Evolutionary conservation across 2,888 invertebrate species (phyloP), one percentile per base, ranked within the genome.

Genomic region (Glomeris marginata): DNA sequence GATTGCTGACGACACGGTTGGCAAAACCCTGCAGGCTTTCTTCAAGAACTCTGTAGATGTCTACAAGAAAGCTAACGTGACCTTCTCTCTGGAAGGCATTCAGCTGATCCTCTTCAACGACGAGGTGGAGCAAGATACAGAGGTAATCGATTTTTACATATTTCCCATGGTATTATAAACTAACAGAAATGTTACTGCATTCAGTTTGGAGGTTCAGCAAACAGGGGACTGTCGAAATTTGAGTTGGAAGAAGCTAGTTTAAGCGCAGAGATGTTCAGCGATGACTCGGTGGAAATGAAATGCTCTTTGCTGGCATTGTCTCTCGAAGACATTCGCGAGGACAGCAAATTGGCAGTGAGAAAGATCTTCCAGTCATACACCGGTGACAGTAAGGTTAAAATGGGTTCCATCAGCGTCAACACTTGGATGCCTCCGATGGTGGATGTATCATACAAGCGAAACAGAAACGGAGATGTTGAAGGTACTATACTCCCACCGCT

Each of bases 311-410:
- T 81, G 64, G 77, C 76, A 21, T 68, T 83, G 44, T 67, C 75
- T 1, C 67, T 85, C 2, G 78, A 81, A 59, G 85, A 86, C 60
- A 79, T 81, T 20, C 72, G 84, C 43, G 78, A 80, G 0, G 78
- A 80, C 56, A 76, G 77, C 53, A 58, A 59, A 35, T 57, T 66
- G 41, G 64, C 64, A 35, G 58, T 64, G 4, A 65, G 63, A 60
- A 65, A 64, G 68, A 60, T 66, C 21, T 56, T 66, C 43, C 61
- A 63, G 50, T 65, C 63, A 1, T 56, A 58, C 47, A 57, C 54
- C 41, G 57, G 56, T 35, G 55, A 57, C 38, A 53, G 47, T 37
- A 56, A 59, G 49, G 54, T 61, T 11, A 59, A 58, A 15, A 57
- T 58, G 16, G 55, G 56, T 11, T 58, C 59, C n/a, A 61, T 61